A percentile compares a stretch with the other conserved stretches of the same genome.
Evolutionary conservation across 2,797 vertebrate species (phyloP).

Genomic region (Harpagifer antarcticus): DNA sequence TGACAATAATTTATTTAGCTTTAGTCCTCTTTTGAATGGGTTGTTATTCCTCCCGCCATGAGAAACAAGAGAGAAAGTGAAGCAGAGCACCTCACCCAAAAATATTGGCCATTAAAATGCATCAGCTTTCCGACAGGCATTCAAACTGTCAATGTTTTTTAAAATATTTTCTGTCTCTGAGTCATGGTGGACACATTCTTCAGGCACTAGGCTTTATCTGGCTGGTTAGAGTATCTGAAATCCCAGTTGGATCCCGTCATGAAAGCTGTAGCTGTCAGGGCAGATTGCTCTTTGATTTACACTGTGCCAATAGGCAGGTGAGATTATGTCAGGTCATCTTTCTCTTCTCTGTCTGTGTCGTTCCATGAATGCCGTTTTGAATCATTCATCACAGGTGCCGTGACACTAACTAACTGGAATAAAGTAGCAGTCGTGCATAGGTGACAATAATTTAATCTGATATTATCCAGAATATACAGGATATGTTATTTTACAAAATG

Average conservation of each 20-base stretch:
- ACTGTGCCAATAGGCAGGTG: slow-evolving; percentile 68
- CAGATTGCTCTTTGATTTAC: slow-evolving; percentile 85
- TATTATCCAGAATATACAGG: slow-evolving; percentile 40
- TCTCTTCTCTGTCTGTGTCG: slow-evolving; percentile 74
- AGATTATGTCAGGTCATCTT: slow-evolving; percentile 82
- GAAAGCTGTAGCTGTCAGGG: slow-evolving; percentile 82
- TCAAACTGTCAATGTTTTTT: slow-evolving; percentile 69
- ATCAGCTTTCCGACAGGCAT: slow-evolving; percentile 76
- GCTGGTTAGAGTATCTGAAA: slow-evolving; percentile 83
- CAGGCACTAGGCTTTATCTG: slow-evolving; percentile 78
- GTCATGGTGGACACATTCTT: slow-evolving; percentile 73
- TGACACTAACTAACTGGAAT: slow-evolving; percentile 51
- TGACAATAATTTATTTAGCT: slow-evolving; percentile 41
- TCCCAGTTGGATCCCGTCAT: slow-evolving; percentile 78
- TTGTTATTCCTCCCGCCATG: slow-evolving; percentile 6
- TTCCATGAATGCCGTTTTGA: slow-evolving; percentile 64
- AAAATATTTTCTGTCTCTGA: slow-evolving; percentile 62
- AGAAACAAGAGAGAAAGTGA: slow-evolving; percentile 52
- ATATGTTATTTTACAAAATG: slow-evolving; percentile 30
- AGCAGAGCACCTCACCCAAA: slow-evolving; percentile 62
- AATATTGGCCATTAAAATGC: slow-evolving; percentile 81
- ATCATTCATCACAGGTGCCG: slow-evolving; percentile 66
- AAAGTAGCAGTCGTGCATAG: slow-evolving; percentile 20
- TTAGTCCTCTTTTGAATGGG: slow-evolving; percentile 40
- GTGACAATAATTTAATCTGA: slow-evolving; percentile 36